phyloP scores from a whole-genome alignment of 2,888 invertebrate genomes.

The Cerastoderma edule region DNA sequence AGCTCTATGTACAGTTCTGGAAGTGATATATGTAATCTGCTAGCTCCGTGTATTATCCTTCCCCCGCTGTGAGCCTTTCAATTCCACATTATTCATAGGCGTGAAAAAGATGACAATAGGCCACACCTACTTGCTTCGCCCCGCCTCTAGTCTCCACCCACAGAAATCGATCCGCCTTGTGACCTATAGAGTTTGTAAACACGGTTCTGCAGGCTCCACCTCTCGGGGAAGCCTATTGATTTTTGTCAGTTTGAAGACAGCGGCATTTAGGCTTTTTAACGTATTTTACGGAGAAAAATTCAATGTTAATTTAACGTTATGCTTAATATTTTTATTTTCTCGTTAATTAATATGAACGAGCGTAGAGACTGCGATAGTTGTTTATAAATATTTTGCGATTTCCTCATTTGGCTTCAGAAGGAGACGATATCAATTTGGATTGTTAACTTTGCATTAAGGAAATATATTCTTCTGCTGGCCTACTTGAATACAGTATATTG shows the following conservation, averaged over 20 bases:
- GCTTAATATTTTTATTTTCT: constrained; percentile 24
- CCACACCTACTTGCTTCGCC: constrained; percentile 61
- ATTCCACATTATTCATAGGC: constrained; percentile 38
- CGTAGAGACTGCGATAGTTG: constrained; percentile 3
- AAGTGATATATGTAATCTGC: constrained; percentile 60
- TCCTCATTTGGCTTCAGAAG: neutral
- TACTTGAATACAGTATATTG: too few relatives aligned
- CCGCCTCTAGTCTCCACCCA: constrained; percentile 59
- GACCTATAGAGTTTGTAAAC: constrained; percentile 46
- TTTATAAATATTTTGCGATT: constrained; percentile 30
- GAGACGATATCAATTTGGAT: constrained; percentile 19
- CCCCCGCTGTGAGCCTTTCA: constrained; percentile 56
- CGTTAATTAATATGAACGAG: constrained; percentile 26
- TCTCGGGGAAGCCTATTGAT: constrained; percentile 24
- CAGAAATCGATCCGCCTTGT: constrained; percentile 48
- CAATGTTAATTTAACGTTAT: constrained; percentile 28
- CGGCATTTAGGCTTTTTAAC: constrained; percentile 23
- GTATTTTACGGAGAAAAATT: constrained; percentile 19
- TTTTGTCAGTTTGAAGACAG: constrained; percentile 24
- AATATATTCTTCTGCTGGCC: too few relatives aligned
- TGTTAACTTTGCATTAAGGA: constrained; percentile 6
- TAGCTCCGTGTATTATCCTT: constrained; percentile 43
- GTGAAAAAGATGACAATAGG: constrained; percentile 31
- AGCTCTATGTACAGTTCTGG: constrained; percentile 10
- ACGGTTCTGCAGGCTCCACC: constrained; percentile 9